A percentile compares a stretch with the other conserved stretches of the same genome.
Conservation (phyloP, 2,797 vertebrate species). For the Crenichthys baileyi region DNA sequence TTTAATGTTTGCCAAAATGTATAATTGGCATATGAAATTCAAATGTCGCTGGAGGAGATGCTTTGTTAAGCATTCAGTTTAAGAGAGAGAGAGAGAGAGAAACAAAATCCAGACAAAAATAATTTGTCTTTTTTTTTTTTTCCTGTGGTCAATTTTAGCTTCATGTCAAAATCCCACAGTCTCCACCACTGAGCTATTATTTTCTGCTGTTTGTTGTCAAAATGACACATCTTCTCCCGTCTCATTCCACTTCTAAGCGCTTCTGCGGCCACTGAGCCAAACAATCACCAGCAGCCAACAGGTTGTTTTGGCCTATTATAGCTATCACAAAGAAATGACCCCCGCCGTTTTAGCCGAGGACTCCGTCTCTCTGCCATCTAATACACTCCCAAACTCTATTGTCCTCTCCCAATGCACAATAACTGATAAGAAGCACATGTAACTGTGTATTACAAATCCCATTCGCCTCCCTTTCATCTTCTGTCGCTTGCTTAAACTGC, state of each 20-base stretch:
- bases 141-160: constrained; percentile 49
- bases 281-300: constrained; percentile 80
- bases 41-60: constrained; percentile 31
- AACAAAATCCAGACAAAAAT: constrained; percentile 32
- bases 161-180: constrained; percentile 62
- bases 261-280: constrained; percentile 72
- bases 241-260: constrained; percentile 66
- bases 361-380: constrained; percentile 86
- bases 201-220: constrained; percentile 81
- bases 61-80: constrained; percentile 45
- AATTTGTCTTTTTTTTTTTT: constrained; percentile 45
- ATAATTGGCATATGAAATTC: constrained; percentile 45
- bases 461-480: constrained; percentile 86
- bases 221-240: constrained; percentile 74
- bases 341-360: constrained; percentile 75
- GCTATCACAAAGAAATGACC: constrained; percentile 89
- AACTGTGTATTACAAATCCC: constrained; percentile 91
- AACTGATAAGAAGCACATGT: constrained; percentile 87
- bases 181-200: constrained; percentile 65
- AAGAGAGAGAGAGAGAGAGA: constrained; percentile 29
- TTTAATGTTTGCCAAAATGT: constrained; percentile 62
- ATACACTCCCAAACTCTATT: constrained; percentile 86
- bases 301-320: constrained; percentile 86
- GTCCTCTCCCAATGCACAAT: constrained; percentile 82
- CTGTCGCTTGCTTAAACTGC: constrained; percentile 85